These are phyloP conservation scores for Sphinx pinastri DNA, from an alignment of 2,888 invertebrate species.

Conservation along the genomic window DNA sequence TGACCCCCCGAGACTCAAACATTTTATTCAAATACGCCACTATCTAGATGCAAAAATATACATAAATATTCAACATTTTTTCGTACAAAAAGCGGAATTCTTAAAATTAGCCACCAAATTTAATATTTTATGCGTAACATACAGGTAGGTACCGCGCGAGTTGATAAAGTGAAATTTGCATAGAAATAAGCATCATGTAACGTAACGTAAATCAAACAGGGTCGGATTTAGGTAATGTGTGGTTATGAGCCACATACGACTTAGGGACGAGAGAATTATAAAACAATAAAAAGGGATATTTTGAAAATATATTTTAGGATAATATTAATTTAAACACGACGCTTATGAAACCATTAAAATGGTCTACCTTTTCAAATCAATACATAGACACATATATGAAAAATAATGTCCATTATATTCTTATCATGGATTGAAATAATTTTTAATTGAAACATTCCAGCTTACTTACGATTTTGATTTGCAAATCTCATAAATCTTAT, in stretches of 20 bases:
- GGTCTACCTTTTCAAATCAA: too few relatives aligned
- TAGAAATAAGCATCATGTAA: constrained; percentile 40
- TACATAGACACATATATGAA: too few relatives aligned
- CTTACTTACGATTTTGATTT: too few relatives aligned
- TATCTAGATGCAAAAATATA: not conserved
- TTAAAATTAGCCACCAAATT: constrained; percentile 27
- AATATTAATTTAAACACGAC: too few relatives aligned
- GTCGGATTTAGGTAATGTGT: not conserved
- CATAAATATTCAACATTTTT: constrained; percentile 12
- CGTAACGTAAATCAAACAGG: constrained; percentile 27
- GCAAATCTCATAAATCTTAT: too few relatives aligned
- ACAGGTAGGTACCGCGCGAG: constrained; percentile 28
- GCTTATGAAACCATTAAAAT: too few relatives aligned
- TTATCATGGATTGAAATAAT: too few relatives aligned
- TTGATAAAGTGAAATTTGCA: constrained; percentile 40
- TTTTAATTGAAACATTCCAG: too few relatives aligned
- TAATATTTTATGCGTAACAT: constrained; percentile 28
- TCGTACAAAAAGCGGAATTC: constrained; percentile 22
- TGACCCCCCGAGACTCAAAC: constrained; percentile 3
- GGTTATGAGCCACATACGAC: not conserved
- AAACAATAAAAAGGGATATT: too few relatives aligned
- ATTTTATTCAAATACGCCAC: constrained; percentile 5
- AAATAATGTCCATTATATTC: too few relatives aligned
- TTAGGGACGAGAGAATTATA: too few relatives aligned
- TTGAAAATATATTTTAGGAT: too few relatives aligned